phyloP scores from a whole-genome alignment of 1,140 invertebrate genomes.

The Schmidtea mediterranea region DNA sequence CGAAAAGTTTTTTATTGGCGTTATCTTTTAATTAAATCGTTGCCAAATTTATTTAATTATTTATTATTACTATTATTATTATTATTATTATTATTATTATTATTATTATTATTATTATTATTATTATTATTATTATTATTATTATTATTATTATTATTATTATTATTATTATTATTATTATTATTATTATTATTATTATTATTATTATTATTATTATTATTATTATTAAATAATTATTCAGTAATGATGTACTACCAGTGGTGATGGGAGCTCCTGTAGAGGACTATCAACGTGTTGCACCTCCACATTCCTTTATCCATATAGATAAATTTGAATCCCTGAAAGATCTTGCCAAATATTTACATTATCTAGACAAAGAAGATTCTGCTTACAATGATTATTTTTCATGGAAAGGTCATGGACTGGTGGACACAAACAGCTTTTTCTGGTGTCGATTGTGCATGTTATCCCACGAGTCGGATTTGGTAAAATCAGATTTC shows the following conservation, averaged over 20 bases:
- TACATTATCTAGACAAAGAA: conserved; percentile 40
- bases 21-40: no score
- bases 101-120: no score
- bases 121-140: no score
- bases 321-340: conserved; percentile 19
- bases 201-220: no score
- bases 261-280: conserved; percentile 27
- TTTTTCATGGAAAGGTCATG: conserved; percentile 61
- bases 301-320: conserved; percentile 23
- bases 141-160: no score
- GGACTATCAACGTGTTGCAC: conserved; percentile 15
- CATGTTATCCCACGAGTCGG: conserved; percentile 12
- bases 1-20: no score
- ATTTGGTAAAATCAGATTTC: neutral
- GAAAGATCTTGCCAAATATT: conserved; percentile 16
- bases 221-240: conserved; percentile 7
- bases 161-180: no score
- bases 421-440: conserved; percentile 16
- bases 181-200: no score
- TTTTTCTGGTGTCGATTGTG: conserved; percentile 2
- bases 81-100: no score
- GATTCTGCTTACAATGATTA: conserved; percentile 67
- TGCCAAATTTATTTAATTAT: no score
- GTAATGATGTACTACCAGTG: conserved; percentile 17
- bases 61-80: no score